phyloP scores from a whole-genome alignment of 2,113 vertebrate species.

The Colinus virginianus region DNA sequence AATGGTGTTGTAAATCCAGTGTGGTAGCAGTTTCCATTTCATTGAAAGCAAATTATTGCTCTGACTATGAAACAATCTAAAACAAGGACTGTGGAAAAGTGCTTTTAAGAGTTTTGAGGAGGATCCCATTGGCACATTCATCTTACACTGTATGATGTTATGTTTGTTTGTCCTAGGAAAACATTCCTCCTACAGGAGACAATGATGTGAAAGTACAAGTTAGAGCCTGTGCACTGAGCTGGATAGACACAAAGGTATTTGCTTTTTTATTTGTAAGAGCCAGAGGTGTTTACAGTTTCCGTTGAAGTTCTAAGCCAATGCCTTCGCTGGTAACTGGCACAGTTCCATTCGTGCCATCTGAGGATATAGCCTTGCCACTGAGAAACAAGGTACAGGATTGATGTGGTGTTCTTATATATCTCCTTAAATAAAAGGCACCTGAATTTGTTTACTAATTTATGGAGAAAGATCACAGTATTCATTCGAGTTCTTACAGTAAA shows the following conservation, averaged over 20 bases:
- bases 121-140: not conserved
- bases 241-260: constrained; percentile 89
- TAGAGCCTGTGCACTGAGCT: constrained; percentile 92
- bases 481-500: not conserved
- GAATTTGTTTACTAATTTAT: not conserved
- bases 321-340: not conserved
- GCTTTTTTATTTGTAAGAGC: not conserved
- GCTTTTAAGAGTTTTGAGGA: not conserved
- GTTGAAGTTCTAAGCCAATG: not conserved
- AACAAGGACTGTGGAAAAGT: not conserved
- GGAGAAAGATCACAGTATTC: not conserved
- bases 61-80: not conserved
- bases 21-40: not conserved
- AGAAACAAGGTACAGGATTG: not conserved
- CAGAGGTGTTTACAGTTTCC: not conserved
- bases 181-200: constrained; percentile 70
- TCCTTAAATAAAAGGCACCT: not conserved
- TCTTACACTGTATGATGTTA: not conserved
- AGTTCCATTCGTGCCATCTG: not conserved
- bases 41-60: not conserved
- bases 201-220: constrained; percentile 91
- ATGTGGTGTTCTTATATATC: not conserved
- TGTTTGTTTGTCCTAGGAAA: constrained; percentile 78
- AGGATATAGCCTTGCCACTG: not conserved
- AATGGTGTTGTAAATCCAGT: not conserved